Conservation (phyloP, 2,113 vertebrate genomes). For the Agapornis roseicollis region DNA sequence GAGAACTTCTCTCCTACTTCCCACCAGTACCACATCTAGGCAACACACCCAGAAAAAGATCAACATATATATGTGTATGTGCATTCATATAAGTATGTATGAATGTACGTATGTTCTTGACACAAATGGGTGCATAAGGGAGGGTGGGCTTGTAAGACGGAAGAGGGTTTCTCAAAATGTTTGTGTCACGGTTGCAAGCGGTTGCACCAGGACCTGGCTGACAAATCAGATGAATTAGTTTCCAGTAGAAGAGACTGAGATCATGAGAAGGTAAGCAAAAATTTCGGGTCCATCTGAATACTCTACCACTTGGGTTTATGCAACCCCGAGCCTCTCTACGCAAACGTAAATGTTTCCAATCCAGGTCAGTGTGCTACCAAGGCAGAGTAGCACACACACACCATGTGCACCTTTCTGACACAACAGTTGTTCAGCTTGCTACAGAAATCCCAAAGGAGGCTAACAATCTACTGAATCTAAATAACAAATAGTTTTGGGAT, state of each 20-base stretch:
- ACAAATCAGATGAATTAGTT: neutral
- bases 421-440: slow-evolving; percentile 55
- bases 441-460: slow-evolving; percentile 41
- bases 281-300: neutral
- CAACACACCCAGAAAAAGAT: neutral
- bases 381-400: neutral
- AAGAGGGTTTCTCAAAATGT: neutral
- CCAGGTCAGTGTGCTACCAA: neutral
- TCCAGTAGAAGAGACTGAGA: neutral
- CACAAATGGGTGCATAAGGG: neutral
- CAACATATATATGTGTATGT: neutral
- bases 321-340: neutral
- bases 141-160: neutral
- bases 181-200: neutral
- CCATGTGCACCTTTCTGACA: slow-evolving; percentile 42
- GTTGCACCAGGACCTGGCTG: neutral
- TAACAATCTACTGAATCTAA: slow-evolving; percentile 41
- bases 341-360: neutral
- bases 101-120: neutral
- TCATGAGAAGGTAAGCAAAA: neutral
- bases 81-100: neutral
- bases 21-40: neutral
- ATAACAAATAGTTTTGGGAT: slow-evolving; percentile 47
- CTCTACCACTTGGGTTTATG: neutral
- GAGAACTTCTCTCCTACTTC: neutral